Percentiles rank a stretch among this genome's conserved stretches.
phyloP scores from a whole-genome alignment of 2,888 invertebrate genomes.

The Amphipoea lucens region DNA sequence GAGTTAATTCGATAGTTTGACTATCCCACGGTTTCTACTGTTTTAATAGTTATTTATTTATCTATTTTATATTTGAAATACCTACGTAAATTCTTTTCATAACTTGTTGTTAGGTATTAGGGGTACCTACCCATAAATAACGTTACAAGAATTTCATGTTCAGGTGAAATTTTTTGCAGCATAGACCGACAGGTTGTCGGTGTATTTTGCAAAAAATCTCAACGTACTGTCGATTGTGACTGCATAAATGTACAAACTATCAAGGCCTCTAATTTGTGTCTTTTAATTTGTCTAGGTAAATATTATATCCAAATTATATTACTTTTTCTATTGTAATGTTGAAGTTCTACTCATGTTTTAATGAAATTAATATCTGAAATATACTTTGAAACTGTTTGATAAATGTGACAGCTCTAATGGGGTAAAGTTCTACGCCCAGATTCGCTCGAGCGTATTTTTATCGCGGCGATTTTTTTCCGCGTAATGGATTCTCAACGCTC shows the following conservation, averaged over 20 bases:
- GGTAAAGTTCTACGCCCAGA: not conserved
- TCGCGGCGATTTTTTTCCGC: not conserved
- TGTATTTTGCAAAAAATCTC: not conserved
- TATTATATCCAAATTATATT: slow-evolving; percentile 23
- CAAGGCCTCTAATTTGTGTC: slow-evolving; percentile 9
- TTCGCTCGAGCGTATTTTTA: not conserved
- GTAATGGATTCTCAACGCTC: not conserved
- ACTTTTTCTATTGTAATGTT: slow-evolving; percentile 30
- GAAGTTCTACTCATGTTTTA: slow-evolving; percentile 33
- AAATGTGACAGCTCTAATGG: not conserved
- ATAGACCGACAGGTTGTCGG: not conserved
- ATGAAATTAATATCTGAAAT: slow-evolving; percentile 13
- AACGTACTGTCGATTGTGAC: not conserved
- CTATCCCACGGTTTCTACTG: slow-evolving; percentile 57
- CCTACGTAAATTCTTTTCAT: slow-evolving; percentile 11
- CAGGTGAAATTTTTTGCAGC: not conserved
- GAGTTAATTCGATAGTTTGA: slow-evolving; percentile 59
- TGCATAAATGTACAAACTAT: slow-evolving; percentile 18
- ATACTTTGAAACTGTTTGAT: not conserved
- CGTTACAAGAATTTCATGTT: not conserved
- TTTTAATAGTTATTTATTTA: slow-evolving; percentile 31
- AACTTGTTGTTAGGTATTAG: not conserved
- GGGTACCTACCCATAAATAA: not conserved
- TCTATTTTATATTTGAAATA: slow-evolving; percentile 21
- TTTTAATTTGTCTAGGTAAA: slow-evolving; percentile 34